Base-by-base conservation (phyloP, 2,797 vertebrate genomes). In the Mus spretus region DNA sequence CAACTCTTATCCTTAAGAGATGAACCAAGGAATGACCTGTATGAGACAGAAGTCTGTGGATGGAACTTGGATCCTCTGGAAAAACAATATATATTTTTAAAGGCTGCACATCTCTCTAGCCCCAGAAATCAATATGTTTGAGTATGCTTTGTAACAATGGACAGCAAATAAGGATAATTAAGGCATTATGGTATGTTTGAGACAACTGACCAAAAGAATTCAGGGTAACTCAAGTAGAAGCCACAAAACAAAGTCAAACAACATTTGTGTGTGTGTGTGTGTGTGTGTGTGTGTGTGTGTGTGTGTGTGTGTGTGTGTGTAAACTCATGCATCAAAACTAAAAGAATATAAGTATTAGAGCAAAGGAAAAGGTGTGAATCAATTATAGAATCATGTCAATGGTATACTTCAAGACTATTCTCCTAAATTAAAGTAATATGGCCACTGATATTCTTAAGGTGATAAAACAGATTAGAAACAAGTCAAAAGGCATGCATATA, bases 391-490 rank as follows among this genome's bases (percentile, higher is more conserved):
- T 85, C n/a, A 70, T 85, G 13, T 94, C 17, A 55, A 12, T 55
- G 83, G 75, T 70, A 80, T 40, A n/a, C 63, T n/a, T 84, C 15
- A 95, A 81, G 28, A 91, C 37, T 74, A 2, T 55, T 90, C 82
- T 87, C 44, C 94, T 93, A 59, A 90, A 87, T 81, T 80, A 80
- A 88, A 93, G 63, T 44, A 84, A 61, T n/a, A 67, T 17, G 19
- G 26, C 4, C 47, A 65, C 67, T 63, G 75, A 40, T 0, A 82
- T 7, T 63, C 93, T 79, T 82, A 82, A 92, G 79, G 59, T 44
- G 10, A 65, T 91, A 80, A 86, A 67, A 79, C 6, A 8, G 6
- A 40, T 85, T 40, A 85, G 10, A 90, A 55, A 74, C 47, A 74
- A 92, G 37, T 65, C 5, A 83, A 57, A 93, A 55, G 57, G 80